Conservation (phyloP, 2,888 invertebrate species). For the Epirrhoe alternata region DNA sequence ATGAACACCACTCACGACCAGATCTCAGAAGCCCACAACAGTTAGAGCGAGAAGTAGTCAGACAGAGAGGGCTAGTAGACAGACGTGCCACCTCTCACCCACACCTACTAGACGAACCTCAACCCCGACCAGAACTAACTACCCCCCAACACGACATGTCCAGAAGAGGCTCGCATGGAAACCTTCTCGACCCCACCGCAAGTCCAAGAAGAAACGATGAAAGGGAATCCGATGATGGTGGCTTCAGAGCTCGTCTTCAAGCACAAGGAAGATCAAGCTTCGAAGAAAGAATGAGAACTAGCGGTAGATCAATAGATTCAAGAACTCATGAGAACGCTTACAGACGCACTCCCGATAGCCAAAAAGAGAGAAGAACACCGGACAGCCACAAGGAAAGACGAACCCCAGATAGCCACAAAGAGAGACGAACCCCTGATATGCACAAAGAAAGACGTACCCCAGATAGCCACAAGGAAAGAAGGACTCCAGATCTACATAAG, state of each 20-base stretch:
- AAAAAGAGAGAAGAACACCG: constrained; percentile 66
- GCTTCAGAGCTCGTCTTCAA: constrained; percentile 80
- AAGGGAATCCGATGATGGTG: constrained; percentile 86
- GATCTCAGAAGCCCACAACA: constrained; percentile 87
- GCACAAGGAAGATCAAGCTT: constrained; percentile 73
- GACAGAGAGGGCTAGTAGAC: constrained; percentile 83
- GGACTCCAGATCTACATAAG: constrained; percentile 68
- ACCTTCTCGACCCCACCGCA: constrained; percentile 81
- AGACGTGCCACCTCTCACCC: constrained; percentile 88
- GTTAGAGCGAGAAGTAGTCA: constrained; percentile 85
- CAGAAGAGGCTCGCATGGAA: constrained; percentile 86
- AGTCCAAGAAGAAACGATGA: constrained; percentile 71
- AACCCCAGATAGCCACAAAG: constrained; percentile 61
- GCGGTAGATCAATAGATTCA: constrained; percentile 74
- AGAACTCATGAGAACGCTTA: constrained; percentile 68
- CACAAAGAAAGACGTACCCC: constrained; percentile 66
- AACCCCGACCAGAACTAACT: constrained; percentile 67
- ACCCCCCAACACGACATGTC: constrained; percentile 72
- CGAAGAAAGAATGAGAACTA: constrained; percentile 78
- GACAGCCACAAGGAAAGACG: constrained; percentile 68
- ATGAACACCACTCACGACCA: constrained; percentile 75
- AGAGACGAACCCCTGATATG: constrained; percentile 72
- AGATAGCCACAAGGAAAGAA: constrained; percentile 63
- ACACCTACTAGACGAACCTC: constrained; percentile 85
- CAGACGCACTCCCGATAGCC: constrained; percentile 73